Conservation (phyloP, 2,888 invertebrate species). For the Parasteatoda lunata region DNA sequence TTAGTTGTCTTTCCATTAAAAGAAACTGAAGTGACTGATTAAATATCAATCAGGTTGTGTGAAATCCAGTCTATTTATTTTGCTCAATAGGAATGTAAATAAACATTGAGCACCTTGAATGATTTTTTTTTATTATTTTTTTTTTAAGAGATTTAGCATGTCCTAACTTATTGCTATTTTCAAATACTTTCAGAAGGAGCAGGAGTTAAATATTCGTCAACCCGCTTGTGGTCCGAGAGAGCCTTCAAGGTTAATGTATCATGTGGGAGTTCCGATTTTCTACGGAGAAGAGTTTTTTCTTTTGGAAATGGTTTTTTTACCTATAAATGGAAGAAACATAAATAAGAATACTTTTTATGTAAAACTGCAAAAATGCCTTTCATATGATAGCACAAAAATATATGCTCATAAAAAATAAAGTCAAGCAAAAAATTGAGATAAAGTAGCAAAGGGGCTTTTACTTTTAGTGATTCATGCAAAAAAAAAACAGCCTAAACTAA, state of each 20-base stretch:
- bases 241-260: slow-evolving; percentile 93
- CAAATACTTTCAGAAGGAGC: slow-evolving; percentile 69
- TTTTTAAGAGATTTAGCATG: slow-evolving; percentile 54
- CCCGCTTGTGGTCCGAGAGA: slow-evolving; percentile 90
- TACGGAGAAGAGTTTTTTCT: slow-evolving; percentile 90
- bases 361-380: no score
- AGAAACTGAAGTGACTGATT: slow-evolving; percentile 37
- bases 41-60: slow-evolving; percentile 56
- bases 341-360: not conserved
- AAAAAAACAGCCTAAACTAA: no score
- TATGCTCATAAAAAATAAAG: no score
- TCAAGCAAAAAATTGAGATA: no score
- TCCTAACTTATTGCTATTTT: slow-evolving; percentile 67
- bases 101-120: slow-evolving; percentile 67
- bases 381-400: no score
- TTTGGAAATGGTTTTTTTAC: slow-evolving; percentile 81
- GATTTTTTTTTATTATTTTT: no score
- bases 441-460: no score
- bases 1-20: slow-evolving; percentile 31
- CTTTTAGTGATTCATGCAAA: no score
- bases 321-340: slow-evolving; percentile 73
- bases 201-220: slow-evolving; percentile 87
- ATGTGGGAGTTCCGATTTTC: slow-evolving; percentile 96
- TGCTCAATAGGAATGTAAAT: slow-evolving; percentile 67
- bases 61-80: slow-evolving; percentile 51